Evolutionary conservation across 2,113 vertebrate species (phyloP).

Genomic region (Pyxicephalus adspersus): DNA sequence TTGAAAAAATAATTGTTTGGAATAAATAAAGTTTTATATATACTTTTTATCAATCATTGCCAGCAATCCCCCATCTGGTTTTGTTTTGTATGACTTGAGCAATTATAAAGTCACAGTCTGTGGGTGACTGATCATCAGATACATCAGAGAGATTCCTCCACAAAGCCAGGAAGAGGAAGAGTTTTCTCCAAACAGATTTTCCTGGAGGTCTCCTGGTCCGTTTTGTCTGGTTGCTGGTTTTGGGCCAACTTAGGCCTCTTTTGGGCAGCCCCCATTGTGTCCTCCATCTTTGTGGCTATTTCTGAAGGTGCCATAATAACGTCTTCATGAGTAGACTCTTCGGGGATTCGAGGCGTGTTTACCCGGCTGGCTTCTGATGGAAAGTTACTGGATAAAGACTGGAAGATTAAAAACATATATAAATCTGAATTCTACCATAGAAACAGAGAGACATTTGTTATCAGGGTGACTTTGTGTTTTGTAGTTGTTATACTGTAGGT

Average conservation of each 20-base stretch:
- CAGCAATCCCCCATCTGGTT: no score
- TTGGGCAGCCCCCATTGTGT: slow-evolving; percentile 53
- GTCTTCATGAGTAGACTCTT: slow-evolving; percentile 2
- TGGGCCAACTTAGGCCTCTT: neutral
- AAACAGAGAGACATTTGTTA: no score
- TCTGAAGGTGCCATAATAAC: neutral
- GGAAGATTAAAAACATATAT: neutral
- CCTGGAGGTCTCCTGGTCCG: neutral
- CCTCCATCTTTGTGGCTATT: slow-evolving; percentile 31
- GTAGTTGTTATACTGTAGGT: no score
- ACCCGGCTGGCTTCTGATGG: slow-evolving; percentile 59
- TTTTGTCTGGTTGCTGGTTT: neutral
- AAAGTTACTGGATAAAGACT: slow-evolving; percentile 48
- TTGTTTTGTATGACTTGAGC: no score
- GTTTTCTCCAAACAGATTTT: slow-evolving; percentile 2
- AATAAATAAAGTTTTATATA: no score
- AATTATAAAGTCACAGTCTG: no score
- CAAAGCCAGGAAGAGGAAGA: slow-evolving; percentile 69
- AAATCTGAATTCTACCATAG: no score
- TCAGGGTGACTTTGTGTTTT: no score
- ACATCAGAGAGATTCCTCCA: slow-evolving; percentile 57
- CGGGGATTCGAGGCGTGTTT: slow-evolving; percentile 58
- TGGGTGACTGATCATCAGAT: no score
- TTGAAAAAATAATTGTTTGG: no score
- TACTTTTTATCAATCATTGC: no score